phyloP scores from a whole-genome alignment of 2,797 vertebrate species.

The Microcaecilia unicolor region DNA sequence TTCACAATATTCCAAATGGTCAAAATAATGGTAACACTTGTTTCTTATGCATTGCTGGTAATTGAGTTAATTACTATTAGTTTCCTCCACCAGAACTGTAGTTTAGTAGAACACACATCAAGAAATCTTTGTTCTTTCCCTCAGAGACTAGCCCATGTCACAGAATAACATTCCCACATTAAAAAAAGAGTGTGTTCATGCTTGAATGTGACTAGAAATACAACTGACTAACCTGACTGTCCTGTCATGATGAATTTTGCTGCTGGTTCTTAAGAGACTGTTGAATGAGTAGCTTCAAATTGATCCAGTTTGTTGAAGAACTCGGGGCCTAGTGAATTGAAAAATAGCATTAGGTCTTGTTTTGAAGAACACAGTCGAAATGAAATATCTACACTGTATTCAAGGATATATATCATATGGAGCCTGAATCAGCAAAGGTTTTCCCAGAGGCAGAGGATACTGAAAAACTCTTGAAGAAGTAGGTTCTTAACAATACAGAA shows the following conservation, averaged over 20 bases:
- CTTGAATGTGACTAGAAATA: slow-evolving; percentile 28
- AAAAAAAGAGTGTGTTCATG: slow-evolving; percentile 14
- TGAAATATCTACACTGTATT: slow-evolving; percentile 4
- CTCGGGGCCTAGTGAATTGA: slow-evolving; percentile 32
- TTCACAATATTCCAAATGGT: neutral
- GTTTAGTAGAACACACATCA: no score
- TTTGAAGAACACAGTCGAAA: slow-evolving; percentile 17
- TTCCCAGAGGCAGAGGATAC: no score
- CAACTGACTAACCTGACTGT: slow-evolving; percentile 32
- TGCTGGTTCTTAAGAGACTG: slow-evolving; percentile 29
- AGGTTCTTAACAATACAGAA: no score
- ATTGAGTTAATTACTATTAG: no score
- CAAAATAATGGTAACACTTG: neutral
- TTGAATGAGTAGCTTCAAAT: slow-evolving; percentile 48
- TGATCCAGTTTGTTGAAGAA: slow-evolving; percentile 36
- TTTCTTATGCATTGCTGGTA: neutral
- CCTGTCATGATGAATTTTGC: slow-evolving; percentile 32
- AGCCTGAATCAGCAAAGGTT: no score
- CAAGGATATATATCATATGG: slow-evolving; percentile 1
- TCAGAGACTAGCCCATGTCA: slow-evolving; percentile 8
- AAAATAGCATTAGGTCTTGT: slow-evolving; percentile 31
- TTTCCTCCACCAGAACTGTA: neutral
- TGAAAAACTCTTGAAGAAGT: no score
- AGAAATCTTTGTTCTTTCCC: slow-evolving; percentile 4
- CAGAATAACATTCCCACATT: neutral